A percentile compares a stretch with the other conserved stretches of the same genome.
Evolutionary conservation across 2,888 invertebrate species (phyloP).

Genomic region (Mylabris sibirica): DNA sequence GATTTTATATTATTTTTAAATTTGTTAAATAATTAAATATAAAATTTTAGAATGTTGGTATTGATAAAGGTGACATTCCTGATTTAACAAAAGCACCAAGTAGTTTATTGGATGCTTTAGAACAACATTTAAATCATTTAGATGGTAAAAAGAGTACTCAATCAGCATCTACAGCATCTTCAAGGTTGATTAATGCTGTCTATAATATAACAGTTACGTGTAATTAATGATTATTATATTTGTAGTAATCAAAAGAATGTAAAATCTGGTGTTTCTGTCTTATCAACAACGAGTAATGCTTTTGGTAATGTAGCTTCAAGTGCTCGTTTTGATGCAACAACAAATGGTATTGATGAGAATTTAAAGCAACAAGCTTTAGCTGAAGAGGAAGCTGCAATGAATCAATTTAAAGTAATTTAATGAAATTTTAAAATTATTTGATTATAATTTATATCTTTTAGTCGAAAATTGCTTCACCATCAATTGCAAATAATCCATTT

Average conservation of each 20-base stretch:
- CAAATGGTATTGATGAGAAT: constrained; percentile 85
- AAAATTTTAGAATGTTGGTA: constrained; percentile 88
- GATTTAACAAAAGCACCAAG: constrained; percentile 98
- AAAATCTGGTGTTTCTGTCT: constrained; percentile 86
- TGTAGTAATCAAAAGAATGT: constrained; percentile 85
- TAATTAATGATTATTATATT: neutral
- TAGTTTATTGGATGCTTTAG: constrained; percentile 95
- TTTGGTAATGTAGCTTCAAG: constrained; percentile 81
- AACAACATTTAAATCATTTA: constrained; percentile 92
- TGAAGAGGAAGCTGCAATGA: constrained; percentile 96
- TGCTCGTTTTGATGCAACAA: constrained; percentile 62
- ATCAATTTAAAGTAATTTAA: constrained; percentile 85
- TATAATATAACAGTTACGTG: neutral
- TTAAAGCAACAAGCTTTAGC: constrained; percentile 87
- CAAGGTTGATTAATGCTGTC: constrained; percentile 37
- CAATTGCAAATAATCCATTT: constrained; percentile 82
- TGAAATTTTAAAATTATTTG: neutral
- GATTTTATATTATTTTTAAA: too few relatives aligned
- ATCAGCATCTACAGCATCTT: constrained; percentile 33
- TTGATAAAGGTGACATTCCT: constrained; percentile 99
- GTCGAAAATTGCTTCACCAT: constrained; percentile 64
- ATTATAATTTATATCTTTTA: neutral
- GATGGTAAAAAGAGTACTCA: constrained; percentile 91
- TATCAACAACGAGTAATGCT: constrained; percentile 87
- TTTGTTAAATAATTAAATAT: constrained; percentile 75